phyloP scores from a whole-genome alignment of 2,113 vertebrate species.

The Himantopus leucocephalus region DNA sequence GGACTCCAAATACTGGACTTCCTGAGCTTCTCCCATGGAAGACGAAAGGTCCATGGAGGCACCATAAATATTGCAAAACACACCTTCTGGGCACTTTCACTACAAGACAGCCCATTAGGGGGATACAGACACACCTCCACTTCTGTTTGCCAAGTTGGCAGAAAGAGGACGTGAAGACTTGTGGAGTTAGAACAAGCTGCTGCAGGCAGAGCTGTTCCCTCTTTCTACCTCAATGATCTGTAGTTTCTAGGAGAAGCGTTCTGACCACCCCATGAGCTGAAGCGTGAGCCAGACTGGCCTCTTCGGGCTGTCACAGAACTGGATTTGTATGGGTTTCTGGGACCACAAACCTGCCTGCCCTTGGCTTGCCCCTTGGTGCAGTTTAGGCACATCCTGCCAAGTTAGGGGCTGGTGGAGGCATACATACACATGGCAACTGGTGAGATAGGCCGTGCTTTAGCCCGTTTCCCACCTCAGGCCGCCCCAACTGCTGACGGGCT shows the following conservation, averaged over 20 bases:
- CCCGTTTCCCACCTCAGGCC: background rate
- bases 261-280: background rate
- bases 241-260: background rate
- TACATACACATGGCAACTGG: too few relatives aligned
- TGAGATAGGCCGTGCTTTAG: background rate
- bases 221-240: background rate
- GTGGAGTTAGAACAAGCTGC: background rate
- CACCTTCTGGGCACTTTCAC: background rate
- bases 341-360: background rate
- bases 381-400: too few relatives aligned
- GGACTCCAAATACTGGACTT: background rate
- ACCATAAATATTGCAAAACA: background rate
- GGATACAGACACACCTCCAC: background rate
- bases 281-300: background rate
- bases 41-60: background rate
- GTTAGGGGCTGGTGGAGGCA: background rate
- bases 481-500: background rate
- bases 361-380: background rate
- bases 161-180: background rate
- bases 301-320: background rate
- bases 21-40: background rate
- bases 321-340: background rate
- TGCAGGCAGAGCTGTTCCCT: background rate
- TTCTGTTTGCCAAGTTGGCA: fast-evolving
- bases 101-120: background rate